Base-by-base conservation (phyloP, 2,113 vertebrate genomes). In the Heloderma charlesbogerti region DNA sequence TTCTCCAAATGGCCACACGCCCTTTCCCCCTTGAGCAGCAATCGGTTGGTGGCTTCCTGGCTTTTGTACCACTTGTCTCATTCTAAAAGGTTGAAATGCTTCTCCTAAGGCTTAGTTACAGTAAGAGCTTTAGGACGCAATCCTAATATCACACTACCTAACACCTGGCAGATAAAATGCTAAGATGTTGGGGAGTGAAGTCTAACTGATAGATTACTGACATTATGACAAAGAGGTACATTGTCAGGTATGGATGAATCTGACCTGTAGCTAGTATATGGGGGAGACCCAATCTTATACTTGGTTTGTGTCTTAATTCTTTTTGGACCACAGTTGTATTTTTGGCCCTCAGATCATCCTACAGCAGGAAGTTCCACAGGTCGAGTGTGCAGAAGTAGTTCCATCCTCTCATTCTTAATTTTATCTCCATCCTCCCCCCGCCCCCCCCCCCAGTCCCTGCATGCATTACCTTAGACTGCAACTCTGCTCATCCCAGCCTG, bases 401-500 rank as follows among this genome's bases (percentile, higher is more conserved):
- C 57, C 37, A 9, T 66, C 5, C 27, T 63, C 69, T 80, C 60
- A n/a, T 63, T 40, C 54, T 48, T 3, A 72, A n/a, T 71, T 51
- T 29, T n/a, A 4, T 12, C 4, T 29, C 45, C 45, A 16, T 1
- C 31, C 51, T 20, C 31, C n/a, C 43, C 88, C 16, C 37, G 8
- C 51, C 45, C 6, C 1, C 2, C 18, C 45, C 34, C 29, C 63
- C 75, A 92, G 92, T 84, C n/a, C 86, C 89, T 48, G 79, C 89
- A 5, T 90, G 80, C 48, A 69, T 90, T 69, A 89, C 71, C 18
- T 87, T 90, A 72, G 92, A 92, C 71, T 84, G 71, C 79, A 83
- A 88, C 22, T 87, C 85, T 1, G 92, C 89, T 31, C 89, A 90
- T 29, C 92, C 92, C 78, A 90, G 88, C 60, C 79, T 92, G 79